Conservation (phyloP, 2,888 invertebrate species). For the Liodrosophila aerea region DNA sequence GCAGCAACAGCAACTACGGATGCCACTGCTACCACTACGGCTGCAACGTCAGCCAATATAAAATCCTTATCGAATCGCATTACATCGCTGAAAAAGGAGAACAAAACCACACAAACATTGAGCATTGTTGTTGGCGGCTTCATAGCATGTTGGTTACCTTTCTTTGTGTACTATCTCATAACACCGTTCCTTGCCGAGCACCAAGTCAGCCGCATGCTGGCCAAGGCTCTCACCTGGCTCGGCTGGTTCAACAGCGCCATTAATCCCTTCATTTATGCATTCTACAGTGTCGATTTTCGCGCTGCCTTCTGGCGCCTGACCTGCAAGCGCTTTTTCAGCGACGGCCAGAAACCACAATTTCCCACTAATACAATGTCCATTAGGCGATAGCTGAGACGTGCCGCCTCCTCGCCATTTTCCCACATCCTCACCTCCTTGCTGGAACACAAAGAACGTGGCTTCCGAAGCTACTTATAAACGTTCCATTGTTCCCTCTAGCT, state of each 20-base stretch:
- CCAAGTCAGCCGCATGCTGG: conserved; percentile 86
- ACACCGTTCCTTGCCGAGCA: conserved; percentile 89
- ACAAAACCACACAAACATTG: conserved; percentile 93
- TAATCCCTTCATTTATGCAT: conserved; percentile 95
- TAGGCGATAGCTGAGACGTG: conserved; percentile 73
- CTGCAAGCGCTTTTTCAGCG: conserved; percentile 79
- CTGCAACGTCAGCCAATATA: conserved; percentile 58
- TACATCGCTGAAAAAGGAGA: conserved; percentile 89
- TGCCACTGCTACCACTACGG: conserved; percentile 14
- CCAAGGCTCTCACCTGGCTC: conserved; percentile 92
- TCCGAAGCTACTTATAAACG: not conserved
- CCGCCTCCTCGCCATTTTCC: not conserved
- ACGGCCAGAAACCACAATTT: conserved; percentile 77
- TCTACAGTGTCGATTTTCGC: conserved; percentile 93
- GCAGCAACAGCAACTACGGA: not conserved
- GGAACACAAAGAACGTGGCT: not conserved
- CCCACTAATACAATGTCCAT: conserved; percentile 81
- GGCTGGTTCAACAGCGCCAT: conserved; percentile 96
- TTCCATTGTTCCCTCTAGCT: too few relatives aligned
- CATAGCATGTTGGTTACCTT: conserved; percentile 94
- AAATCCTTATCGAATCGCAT: conserved; percentile 84
- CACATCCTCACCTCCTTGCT: not conserved
- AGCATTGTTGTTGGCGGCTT: conserved; percentile 94
- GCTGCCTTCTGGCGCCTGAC: conserved; percentile 93
- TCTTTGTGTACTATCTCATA: conserved; percentile 91